Conservation (phyloP, 2,888 invertebrate genomes). For the Linnaemya vulpina region DNA sequence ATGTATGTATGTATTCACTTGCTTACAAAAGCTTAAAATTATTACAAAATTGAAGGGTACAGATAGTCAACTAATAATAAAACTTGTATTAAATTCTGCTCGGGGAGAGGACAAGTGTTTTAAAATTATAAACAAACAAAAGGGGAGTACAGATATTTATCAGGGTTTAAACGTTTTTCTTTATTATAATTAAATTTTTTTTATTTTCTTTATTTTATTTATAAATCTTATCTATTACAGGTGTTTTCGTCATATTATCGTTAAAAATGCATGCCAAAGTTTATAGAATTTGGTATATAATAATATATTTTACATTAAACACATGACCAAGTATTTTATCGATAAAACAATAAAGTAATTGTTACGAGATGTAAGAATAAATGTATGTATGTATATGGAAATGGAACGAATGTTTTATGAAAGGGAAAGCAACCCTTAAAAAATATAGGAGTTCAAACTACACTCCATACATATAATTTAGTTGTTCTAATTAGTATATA, state of each 20-base stretch:
- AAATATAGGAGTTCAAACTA: neutral
- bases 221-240: slow-evolving; percentile 14
- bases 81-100: neutral
- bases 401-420: neutral
- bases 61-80: neutral
- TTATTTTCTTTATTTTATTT: slow-evolving; percentile 5
- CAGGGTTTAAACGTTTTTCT: neutral
- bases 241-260: neutral
- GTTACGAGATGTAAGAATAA: no score
- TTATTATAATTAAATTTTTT: neutral
- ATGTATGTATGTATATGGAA: neutral
- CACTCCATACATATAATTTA: neutral
- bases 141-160: neutral
- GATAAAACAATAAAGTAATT: slow-evolving; percentile 10
- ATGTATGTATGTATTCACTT: neutral
- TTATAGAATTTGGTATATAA: neutral
- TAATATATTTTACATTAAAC: slow-evolving; percentile 15
- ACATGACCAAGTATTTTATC: slow-evolving; percentile 42
- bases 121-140: slow-evolving; percentile 1
- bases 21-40: neutral
- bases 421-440: neutral
- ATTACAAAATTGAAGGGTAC: neutral
- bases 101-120: neutral
- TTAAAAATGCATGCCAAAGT: neutral
- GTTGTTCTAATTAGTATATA: no score